Evolutionary conservation across 2,113 vertebrate genomes (phyloP), one percentile per base, ranked within the genome.

Genomic region (Phylloscopus trochiloides): DNA sequence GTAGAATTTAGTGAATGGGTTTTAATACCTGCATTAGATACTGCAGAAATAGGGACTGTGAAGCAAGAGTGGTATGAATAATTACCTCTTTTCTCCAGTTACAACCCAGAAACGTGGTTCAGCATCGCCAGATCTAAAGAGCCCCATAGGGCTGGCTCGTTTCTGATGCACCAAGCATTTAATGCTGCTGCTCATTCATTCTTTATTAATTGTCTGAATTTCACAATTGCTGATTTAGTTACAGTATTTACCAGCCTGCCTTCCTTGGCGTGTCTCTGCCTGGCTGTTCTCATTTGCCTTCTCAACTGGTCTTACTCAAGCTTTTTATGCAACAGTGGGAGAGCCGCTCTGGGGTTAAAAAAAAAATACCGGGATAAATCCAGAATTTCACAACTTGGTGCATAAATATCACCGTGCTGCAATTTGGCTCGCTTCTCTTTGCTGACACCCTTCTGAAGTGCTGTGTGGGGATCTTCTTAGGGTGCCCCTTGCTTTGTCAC

Each of bases 121-220:
- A 80, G 63, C 50, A 24, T 54, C 0, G 1, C 58, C 3, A 18
- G 47, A 16, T 36, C 67, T 83, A 77, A 95, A 50, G 59, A 86
- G 86, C 76, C 86, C 88, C 75, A 77, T 43, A 67, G 86, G 79
- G 47, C 83, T 63, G 86, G 22, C 82, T 63, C 70, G 42, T 77
- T 92, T 90, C 86, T 80, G 79, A 59, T 77, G 78, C 7, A 12
- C 65, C 42, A 42, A 79, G 85, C 1, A 0, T 76, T 94, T 86
- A 79, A 38, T 88, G 79, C 75, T 91, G 75, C 57, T 86, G 59
- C 75, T 92, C 34, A 55, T 88, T 96, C 79, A 66, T 88, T 93
- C 82, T 62, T 79, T 86, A 91, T 96, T 95, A 97, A 92, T 96
- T 86, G 75, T 80, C 86, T 86, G 91, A 43, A 84, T 95, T 88